Evolutionary conservation across 2,888 invertebrate species (phyloP).

Genomic region (Charanyca ferruginea): DNA sequence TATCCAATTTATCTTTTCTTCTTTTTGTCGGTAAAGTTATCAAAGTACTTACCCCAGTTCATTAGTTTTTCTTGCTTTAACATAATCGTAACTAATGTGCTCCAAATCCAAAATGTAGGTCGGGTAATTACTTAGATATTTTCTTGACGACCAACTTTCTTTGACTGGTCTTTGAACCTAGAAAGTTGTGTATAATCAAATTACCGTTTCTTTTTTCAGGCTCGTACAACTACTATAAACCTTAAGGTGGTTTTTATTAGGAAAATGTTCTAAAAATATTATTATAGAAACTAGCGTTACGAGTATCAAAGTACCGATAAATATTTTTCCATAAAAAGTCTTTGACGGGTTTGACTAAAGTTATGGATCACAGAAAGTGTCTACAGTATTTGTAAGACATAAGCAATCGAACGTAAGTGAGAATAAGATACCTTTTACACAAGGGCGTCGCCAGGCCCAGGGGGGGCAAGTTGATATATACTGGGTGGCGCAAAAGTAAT

Average conservation of each 20-base stretch:
- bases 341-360: no score
- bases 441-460: no score
- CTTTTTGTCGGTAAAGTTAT: neutral
- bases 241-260: neutral
- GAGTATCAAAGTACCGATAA: no score
- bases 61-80: slow-evolving; percentile 4
- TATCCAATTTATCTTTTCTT: slow-evolving; percentile 11
- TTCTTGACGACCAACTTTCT: neutral
- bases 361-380: no score
- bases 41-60: slow-evolving; percentile 9
- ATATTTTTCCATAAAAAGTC: no score
- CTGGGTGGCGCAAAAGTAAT: no score
- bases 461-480: no score
- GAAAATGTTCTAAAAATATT: neutral
- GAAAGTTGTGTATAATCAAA: neutral
- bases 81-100: slow-evolving; percentile 6
- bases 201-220: neutral
- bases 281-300: no score
- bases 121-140: neutral
- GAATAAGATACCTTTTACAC: no score
- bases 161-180: neutral
- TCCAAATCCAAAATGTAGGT: neutral
- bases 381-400: no score
- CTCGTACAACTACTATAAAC: neutral
- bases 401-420: no score